These are phyloP conservation scores for Periphyllus acericola DNA, from an alignment of 2,888 invertebrate genomes.

Conservation along the genomic window DNA sequence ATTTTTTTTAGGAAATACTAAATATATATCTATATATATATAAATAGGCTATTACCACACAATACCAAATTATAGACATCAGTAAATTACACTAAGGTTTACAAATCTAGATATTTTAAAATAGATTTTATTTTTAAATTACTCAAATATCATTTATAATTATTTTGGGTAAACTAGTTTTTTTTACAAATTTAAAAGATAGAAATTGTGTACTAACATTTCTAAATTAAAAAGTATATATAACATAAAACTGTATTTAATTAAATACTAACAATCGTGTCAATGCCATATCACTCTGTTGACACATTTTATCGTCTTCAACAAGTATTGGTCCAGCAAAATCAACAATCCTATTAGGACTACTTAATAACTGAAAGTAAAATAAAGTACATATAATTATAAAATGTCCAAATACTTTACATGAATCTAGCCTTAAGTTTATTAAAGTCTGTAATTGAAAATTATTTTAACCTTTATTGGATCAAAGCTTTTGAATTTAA, in stretches of 20 bases:
- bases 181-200: neutral
- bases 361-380: constrained; percentile 72
- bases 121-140: neutral
- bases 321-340: constrained; percentile 72
- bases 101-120: neutral
- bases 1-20: neutral
- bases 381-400: constrained; percentile 1
- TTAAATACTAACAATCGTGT: constrained; percentile 76
- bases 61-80: neutral
- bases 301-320: constrained; percentile 72
- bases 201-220: neutral
- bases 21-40: no score
- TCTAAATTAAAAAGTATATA: neutral
- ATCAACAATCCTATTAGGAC: constrained; percentile 83
- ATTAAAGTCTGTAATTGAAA: no score
- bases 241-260: constrained; percentile 27
- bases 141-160: neutral
- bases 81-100: neutral
- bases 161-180: neutral
- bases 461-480: no score
- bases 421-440: no score
- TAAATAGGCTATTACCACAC: neutral
- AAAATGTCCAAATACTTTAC: neutral
- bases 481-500: no score
- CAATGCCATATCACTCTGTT: constrained; percentile 83